These are phyloP conservation scores for Camptogramma bilineatum DNA, from an alignment of 2,888 invertebrate species.

Conservation along the genomic window DNA sequence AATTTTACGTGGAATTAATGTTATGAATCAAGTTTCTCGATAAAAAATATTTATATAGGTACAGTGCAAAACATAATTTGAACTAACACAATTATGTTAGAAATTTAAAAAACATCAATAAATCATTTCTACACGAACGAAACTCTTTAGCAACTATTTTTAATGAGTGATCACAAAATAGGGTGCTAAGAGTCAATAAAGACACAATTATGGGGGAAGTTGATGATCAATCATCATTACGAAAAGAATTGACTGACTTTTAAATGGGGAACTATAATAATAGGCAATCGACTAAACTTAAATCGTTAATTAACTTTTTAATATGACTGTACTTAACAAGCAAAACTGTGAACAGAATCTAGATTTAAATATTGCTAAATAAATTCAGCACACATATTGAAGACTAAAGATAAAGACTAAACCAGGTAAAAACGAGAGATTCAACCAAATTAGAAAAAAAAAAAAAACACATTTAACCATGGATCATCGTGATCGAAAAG, in stretches of 20 bases:
- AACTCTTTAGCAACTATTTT: constrained; percentile 56
- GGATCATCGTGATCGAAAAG: too few species aligned
- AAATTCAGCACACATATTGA: too few species aligned
- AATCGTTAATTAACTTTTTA: not conserved
- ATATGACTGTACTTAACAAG: not conserved
- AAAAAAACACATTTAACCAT: too few species aligned
- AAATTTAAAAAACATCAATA: constrained; percentile 36
- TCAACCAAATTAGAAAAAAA: too few species aligned
- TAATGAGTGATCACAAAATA: constrained; percentile 56
- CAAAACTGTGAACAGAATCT: not conserved
- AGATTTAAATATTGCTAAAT: too few species aligned
- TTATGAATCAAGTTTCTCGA: too few species aligned
- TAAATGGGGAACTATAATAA: constrained; percentile 10
- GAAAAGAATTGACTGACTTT: constrained; percentile 41
- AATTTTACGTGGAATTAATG: too few species aligned
- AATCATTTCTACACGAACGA: constrained; percentile 61
- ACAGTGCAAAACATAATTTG: not conserved
- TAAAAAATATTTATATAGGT: too few species aligned
- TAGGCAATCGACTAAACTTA: constrained; percentile 3
- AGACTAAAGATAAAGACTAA: too few species aligned
- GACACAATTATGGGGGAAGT: constrained; percentile 62
- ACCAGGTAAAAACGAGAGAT: too few species aligned
- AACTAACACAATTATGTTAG: not conserved
- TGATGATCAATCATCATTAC: constrained; percentile 71
- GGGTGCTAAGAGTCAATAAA: constrained; percentile 65